Conservation (phyloP, 2,113 vertebrate species). For the Prinia subflava region DNA sequence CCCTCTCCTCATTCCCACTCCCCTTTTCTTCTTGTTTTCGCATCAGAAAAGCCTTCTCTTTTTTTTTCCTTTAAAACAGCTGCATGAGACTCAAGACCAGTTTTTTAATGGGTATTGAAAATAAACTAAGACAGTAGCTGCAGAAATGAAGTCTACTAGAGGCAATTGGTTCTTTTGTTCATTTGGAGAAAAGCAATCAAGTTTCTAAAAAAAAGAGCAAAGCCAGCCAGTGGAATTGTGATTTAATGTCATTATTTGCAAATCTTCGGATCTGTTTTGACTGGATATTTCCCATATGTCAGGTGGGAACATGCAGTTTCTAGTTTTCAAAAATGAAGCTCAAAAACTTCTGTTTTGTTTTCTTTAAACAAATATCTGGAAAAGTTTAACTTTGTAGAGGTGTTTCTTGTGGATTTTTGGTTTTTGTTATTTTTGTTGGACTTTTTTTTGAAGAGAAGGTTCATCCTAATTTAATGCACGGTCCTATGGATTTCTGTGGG, state of each 20-base stretch:
- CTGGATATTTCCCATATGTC: background rate
- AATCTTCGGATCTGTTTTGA: background rate
- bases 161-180: conserved; percentile 85
- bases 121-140: conserved; percentile 80
- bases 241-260: conserved; percentile 37
- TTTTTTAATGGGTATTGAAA: conserved; percentile 88
- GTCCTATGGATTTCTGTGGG: background rate
- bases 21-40: conserved; percentile 72
- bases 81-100: conserved; percentile 79
- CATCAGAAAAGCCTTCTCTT: conserved; percentile 93
- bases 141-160: conserved; percentile 82
- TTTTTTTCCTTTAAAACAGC: conserved; percentile 76
- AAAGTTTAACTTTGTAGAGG: background rate
- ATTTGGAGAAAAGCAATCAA: conserved; percentile 73
- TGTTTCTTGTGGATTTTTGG: background rate
- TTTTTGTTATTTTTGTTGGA: background rate
- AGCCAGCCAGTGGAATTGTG: conserved; percentile 28
- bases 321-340: background rate
- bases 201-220: conserved; percentile 67
- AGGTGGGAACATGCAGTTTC: background rate
- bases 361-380: background rate
- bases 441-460: background rate
- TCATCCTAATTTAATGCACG: background rate
- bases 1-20: conserved; percentile 54
- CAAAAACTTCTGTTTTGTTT: background rate